These are phyloP conservation scores for Ovis canadensis DNA, from an alignment of 2,113 vertebrate genomes.

Conservation along the genomic window DNA sequence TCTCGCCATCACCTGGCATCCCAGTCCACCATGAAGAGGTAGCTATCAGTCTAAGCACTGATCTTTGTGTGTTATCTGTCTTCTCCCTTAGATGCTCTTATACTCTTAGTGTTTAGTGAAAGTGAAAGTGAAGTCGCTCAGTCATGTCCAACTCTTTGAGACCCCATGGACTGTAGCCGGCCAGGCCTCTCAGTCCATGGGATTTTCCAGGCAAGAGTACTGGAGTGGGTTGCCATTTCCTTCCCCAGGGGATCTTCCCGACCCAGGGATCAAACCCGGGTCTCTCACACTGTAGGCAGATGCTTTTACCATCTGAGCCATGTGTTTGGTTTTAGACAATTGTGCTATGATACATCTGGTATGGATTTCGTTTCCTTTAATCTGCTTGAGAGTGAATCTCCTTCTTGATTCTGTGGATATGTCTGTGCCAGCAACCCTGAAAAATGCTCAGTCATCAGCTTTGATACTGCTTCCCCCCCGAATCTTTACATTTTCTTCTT, in stretches of 20 bases:
- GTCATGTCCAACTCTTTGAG: too few relatives aligned
- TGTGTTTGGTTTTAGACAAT: not conserved
- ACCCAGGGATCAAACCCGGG: too few relatives aligned
- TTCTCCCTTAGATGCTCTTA: not conserved
- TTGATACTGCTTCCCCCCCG: not conserved
- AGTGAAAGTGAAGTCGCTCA: too few relatives aligned
- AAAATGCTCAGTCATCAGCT: not conserved
- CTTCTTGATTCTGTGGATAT: not conserved
- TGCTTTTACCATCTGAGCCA: too few relatives aligned
- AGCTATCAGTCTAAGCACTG: not conserved
- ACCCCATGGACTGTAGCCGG: too few relatives aligned
- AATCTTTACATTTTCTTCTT: not conserved
- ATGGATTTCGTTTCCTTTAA: not conserved
- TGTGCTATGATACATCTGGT: not conserved
- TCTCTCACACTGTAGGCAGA: too few relatives aligned
- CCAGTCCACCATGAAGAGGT: not conserved
- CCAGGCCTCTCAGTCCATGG: too few relatives aligned
- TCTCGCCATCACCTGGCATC: not conserved
- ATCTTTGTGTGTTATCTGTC: not conserved
- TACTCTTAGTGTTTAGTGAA: not conserved
- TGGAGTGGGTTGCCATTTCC: too few relatives aligned
- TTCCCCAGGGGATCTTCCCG: too few relatives aligned
- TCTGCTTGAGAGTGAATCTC: not conserved
- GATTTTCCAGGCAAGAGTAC: too few relatives aligned
- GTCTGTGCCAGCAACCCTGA: not conserved